A percentile compares a stretch with the other conserved stretches of the same genome.
Evolutionary conservation across 2,113 vertebrate genomes (phyloP).

Genomic region (Tyrannus savana): DNA sequence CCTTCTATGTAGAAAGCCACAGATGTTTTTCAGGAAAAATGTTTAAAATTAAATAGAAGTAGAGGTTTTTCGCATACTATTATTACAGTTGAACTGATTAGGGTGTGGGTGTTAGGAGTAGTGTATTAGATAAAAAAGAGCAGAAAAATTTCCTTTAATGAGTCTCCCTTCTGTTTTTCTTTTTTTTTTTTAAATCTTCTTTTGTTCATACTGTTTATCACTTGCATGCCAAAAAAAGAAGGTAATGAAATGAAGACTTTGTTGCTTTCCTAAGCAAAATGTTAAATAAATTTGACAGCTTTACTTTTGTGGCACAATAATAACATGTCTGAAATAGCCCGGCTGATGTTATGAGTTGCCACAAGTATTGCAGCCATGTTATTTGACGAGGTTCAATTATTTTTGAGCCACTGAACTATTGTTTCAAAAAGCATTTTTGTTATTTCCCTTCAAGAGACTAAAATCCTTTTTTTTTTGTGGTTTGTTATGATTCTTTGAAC

Average conservation of each 20-base stretch:
- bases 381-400: slow-evolving; percentile 53
- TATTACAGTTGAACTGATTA: not conserved
- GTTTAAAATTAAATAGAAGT: not conserved
- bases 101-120: not conserved
- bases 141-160: not conserved
- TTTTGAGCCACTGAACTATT: not conserved
- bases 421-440: slow-evolving; percentile 29
- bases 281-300: not conserved
- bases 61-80: not conserved
- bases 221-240: not conserved
- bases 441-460: slow-evolving; percentile 59
- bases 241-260: not conserved
- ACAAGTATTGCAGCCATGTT: not conserved
- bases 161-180: not conserved
- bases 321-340: not conserved
- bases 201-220: not conserved
- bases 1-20: not conserved
- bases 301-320: not conserved
- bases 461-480: slow-evolving; percentile 24
- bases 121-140: not conserved
- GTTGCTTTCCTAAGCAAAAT: not conserved
- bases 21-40: not conserved
- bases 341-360: slow-evolving; percentile 2
- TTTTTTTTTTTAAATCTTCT: not conserved
- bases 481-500: slow-evolving; percentile 45